A percentile compares a stretch with the other conserved stretches of the same genome.
phyloP scores from a whole-genome alignment of 2,797 vertebrate species.

The Agapornis canus region DNA sequence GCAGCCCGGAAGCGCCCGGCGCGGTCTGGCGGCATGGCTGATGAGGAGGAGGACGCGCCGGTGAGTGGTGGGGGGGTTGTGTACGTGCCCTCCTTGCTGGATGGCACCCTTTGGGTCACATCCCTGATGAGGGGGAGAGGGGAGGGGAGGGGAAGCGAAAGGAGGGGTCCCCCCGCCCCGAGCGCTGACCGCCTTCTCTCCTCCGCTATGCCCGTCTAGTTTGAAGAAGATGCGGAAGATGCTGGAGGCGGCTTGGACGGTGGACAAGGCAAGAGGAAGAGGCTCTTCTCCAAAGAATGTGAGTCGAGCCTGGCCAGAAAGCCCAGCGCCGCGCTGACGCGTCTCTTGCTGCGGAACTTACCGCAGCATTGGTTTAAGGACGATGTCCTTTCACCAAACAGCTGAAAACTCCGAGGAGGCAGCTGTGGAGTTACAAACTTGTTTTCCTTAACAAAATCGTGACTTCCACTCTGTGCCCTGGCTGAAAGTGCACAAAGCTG shows the following conservation, averaged over 20 bases:
- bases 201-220: slow-evolving; percentile 52
- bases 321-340: background rate
- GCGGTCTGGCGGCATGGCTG: slow-evolving; percentile 52
- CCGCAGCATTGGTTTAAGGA: background rate
- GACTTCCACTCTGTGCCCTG: background rate
- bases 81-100: background rate
- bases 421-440: background rate
- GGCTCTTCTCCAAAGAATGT: slow-evolving; percentile 96
- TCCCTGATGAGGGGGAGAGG: fast-evolving
- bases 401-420: background rate
- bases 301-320: slow-evolving; percentile 20
- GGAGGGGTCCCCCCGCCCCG: no score
- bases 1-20: fast-evolving
- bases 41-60: slow-evolving; percentile 78
- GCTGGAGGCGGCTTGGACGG: slow-evolving; percentile 84
- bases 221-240: slow-evolving; percentile 92
- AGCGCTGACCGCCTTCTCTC: background rate
- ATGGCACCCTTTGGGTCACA: fast-evolving
- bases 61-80: slow-evolving; percentile 43
- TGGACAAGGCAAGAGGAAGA: slow-evolving; percentile 90
- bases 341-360: background rate
- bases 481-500: background rate
- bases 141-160: no score
- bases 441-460: background rate
- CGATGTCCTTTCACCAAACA: fast-evolving